Evolutionary conservation across 2,888 invertebrate species (phyloP), one percentile per base, ranked within the genome.

Genomic region (Drosophila pegasa): DNA sequence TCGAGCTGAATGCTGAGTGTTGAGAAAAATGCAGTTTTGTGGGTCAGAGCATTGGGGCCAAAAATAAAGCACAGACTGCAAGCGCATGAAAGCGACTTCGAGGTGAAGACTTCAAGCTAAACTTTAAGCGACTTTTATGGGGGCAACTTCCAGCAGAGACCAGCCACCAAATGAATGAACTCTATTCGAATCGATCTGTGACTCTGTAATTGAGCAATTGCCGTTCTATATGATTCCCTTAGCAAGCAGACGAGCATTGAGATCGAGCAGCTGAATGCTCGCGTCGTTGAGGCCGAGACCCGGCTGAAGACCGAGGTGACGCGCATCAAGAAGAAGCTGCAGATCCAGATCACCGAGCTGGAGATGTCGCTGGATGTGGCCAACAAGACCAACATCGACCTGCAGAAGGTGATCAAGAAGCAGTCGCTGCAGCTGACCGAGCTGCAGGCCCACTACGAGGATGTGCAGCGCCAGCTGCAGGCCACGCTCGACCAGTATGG

Each of bases 251-350:
- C 98, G 93, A 97, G 97, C 94, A 98, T 98, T 93, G 98, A 99
- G 94, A 98, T 99, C 92, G 98, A 98, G 94, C 97, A 98, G 93
- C 94, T 98, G 93, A 97, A 94, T 92, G 97, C 98, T 89, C 98
- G 98, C 89, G 96, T 99, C 86, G 97, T 98, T 73, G 98, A 99
- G 92, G 98, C 98, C 77, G 98, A 99, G 93, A 98, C 97, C 85
- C 97, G 95, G 93, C 94, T 99, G 93, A 98, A 98, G 95, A 96
- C 98, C 90, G 98, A 99, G 93, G 97, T 99, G 63, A 95, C 95
- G 80, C 97, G 98, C 93, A 97, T 99, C 94, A 98, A 98, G 96
- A 99, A 99, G 98, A 99, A 99, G 96, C 94, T 98, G 92, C 98
- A 98, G 94, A 97, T 98, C 92, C 98, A 98, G 91, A 98, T 99